Evolutionary conservation across 1,140 invertebrate species (phyloP), one percentile per base, ranked within the genome.

Genomic region (Lordiphosa mommai): DNA sequence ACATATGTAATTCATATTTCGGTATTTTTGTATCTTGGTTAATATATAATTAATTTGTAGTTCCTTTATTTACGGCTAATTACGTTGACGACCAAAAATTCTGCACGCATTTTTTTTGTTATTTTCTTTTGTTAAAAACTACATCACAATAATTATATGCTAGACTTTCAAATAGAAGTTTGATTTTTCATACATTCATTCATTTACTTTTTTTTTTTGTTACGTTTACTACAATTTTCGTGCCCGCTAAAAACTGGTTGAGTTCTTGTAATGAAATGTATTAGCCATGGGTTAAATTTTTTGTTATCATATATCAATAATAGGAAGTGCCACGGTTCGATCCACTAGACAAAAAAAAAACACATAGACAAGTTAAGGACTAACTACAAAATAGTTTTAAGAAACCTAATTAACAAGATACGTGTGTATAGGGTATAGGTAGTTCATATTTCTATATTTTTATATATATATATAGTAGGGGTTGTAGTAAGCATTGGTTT

Each of bases 121-220:
- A 13, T 65, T 17, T 66, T 48, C 44, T 60, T 76, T 72, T 79
- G 73, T 85, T 87, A 72, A 82, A 77, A 85, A 85, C 85, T 87
- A 87, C 85, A 87, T 87, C 85, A 87, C 85, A 87, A 87, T 87
- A 85, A 87, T 87, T 87, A 87, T 69, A 87, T 87, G 73, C 85
- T 87, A 87, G 60, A 73, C 70, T 59, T 72, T 72, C 33, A 61
- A 47, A 67, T 61, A 69, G 65, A 66, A n/a, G n/a, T n/a, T n/a
- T 72, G 48, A 44, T 33, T 53, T 59, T 37, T 37, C 27, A 36
- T 41, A 37, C 34, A 33, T 27, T 12, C 13, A 17, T 16, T 14
- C 12, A 17, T 34, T 13, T 34, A 10, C 32, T 48, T 34, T 48
- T 20, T 20, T 55, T 14, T 48, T 48, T 60, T 50, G 48, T 40